phyloP scores from a whole-genome alignment of 1,140 invertebrate species.

The Palaemon carinicauda region DNA sequence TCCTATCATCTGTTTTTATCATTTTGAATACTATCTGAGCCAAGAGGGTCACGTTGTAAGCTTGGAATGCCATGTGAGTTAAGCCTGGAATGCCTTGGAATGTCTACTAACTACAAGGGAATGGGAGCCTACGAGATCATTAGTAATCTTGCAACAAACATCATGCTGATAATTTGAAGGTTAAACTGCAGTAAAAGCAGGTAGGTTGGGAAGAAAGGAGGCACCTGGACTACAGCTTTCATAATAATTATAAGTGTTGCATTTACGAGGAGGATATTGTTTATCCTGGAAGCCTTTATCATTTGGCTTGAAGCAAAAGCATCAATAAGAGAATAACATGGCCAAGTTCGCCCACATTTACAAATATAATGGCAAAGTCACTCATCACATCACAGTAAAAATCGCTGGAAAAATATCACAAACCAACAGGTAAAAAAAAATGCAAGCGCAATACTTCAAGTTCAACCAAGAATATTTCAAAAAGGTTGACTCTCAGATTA shows the following conservation, averaged over 20 bases:
- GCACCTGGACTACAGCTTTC: constrained; percentile 17
- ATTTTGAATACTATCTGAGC: constrained; percentile 13
- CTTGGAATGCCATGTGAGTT: constrained; percentile 54
- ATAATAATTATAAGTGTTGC: constrained; percentile 34
- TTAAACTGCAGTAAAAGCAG: constrained; percentile 32
- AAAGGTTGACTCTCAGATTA: constrained; percentile 6
- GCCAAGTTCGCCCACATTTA: constrained; percentile 53
- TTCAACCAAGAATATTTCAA: constrained; percentile 18
- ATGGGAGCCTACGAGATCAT: constrained; percentile 54
- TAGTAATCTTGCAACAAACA: constrained; percentile 49
- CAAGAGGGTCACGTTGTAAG: constrained; percentile 38
- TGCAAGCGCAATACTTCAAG: constrained; percentile 43
- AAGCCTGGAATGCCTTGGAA: constrained; percentile 57
- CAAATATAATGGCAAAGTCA: constrained; percentile 56
- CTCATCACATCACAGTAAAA: constrained; percentile 56
- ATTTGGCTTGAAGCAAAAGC: constrained; percentile 33
- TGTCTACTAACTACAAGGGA: constrained; percentile 53
- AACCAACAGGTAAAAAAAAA: constrained; percentile 52
- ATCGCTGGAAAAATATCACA: constrained; percentile 55
- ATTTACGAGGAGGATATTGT: constrained; percentile 22
- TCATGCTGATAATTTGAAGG: constrained; percentile 26
- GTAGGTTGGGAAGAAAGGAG: constrained; percentile 16
- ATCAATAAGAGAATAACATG: constrained; percentile 31
- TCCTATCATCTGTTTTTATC: not conserved
- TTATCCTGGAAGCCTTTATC: constrained; percentile 31